Conservation (phyloP, 2,888 invertebrate species). For the Nomada flava region DNA sequence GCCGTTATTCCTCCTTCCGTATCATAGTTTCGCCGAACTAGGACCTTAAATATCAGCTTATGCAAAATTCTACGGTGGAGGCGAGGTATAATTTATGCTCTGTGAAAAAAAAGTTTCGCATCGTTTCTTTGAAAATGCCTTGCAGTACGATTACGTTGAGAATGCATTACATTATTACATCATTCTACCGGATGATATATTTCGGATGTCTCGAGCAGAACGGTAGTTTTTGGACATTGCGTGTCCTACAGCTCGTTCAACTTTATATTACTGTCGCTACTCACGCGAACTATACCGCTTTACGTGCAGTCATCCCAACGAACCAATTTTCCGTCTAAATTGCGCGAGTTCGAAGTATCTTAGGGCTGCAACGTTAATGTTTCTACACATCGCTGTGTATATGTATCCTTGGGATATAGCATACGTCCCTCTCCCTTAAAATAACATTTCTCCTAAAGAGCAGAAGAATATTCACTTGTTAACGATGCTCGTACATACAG, state of each 20-base stretch:
- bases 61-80: background rate
- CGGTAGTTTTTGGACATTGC: conserved; percentile 70
- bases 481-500: too few relatives aligned
- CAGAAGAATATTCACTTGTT: too few relatives aligned
- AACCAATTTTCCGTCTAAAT: conserved; percentile 60
- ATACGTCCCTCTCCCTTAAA: too few relatives aligned
- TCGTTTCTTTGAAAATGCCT: background rate
- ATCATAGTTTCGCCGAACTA: conserved; percentile 4
- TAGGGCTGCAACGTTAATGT: background rate
- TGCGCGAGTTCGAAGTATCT: conserved; percentile 36
- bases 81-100: background rate
- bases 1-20: conserved; percentile 21
- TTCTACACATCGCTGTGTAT: background rate
- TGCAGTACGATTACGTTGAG: background rate
- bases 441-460: too few relatives aligned
- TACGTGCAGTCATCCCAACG: conserved; percentile 50
- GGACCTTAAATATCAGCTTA: background rate
- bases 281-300: conserved; percentile 68
- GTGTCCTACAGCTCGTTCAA: conserved; percentile 68
- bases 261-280: conserved; percentile 66
- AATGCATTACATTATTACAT: conserved; percentile 17
- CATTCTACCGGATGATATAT: conserved; percentile 26
- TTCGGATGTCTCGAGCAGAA: conserved; percentile 40
- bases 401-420: too few relatives aligned
- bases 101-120: background rate